Evolutionary conservation across 1,140 invertebrate species (phyloP).

Genomic region (Eulimnadia texana): DNA sequence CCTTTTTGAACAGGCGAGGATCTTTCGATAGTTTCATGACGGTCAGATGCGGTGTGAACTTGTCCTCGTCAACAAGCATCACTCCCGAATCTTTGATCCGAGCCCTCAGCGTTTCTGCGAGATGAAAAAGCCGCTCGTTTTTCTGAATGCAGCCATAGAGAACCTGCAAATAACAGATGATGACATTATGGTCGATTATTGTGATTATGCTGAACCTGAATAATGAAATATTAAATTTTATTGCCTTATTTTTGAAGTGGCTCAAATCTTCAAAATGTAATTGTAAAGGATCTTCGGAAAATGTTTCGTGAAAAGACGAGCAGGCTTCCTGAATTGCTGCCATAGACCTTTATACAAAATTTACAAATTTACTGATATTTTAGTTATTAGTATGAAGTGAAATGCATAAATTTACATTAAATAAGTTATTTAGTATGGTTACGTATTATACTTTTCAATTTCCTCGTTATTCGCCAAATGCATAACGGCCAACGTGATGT

Average conservation of each 20-base stretch:
- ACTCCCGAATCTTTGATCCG: background rate
- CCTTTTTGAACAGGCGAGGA: conserved; percentile 6
- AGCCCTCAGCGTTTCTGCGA: conserved; percentile 1
- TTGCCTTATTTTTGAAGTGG: conserved; percentile 11
- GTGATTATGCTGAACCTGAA: no score
- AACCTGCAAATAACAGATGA: background rate
- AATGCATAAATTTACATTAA: background rate
- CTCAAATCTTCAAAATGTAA: conserved; percentile 5
- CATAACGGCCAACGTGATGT: conserved; percentile 12
- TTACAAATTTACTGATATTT: no score
- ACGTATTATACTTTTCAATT: conserved; percentile 1
- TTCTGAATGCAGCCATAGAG: background rate
- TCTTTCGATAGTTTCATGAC: conserved; percentile 13
- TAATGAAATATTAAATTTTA: background rate
- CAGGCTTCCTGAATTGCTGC: background rate
- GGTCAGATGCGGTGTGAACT: conserved; percentile 13
- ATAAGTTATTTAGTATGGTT: background rate
- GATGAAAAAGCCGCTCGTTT: background rate
- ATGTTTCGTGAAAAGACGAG: background rate
- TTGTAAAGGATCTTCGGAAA: background rate
- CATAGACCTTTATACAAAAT: background rate
- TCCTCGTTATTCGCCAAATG: conserved; percentile 6
- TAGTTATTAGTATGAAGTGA: background rate
- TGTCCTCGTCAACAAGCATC: conserved; percentile 6
- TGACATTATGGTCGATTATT: background rate